Evolutionary conservation across 2,797 vertebrate genomes (phyloP), one percentile per base, ranked within the genome.

Genomic region (Lacerta bilineata): DNA sequence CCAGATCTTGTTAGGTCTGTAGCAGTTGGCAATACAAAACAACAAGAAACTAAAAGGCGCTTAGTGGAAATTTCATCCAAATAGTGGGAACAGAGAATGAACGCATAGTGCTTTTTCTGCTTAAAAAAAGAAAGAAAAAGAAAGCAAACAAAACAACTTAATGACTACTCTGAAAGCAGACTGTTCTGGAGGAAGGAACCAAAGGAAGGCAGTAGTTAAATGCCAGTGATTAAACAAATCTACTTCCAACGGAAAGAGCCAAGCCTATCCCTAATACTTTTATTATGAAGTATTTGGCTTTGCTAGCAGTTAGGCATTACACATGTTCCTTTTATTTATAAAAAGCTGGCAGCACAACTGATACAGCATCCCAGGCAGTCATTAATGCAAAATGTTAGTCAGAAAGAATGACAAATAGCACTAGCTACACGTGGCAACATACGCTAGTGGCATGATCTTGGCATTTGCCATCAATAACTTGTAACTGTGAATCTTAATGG

Each of bases 121-220:
- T 55, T 55, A 55, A 55, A 55, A 55, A 13, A 55, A 33, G 33
- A 55, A 55, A 55, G 50, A 55, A 55, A 55, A 55, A 55, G 50
- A 55, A 55, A 55, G 13, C 3, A 55, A 55, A 15, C 50, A 55
- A 55, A 55, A 15, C 50, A 55, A 55, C 50, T 55, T 81, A 68
- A 77, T 76, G 9, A 36, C 43, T 85, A 81, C 36, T 81, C 29
- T 76, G 33, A 90, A 74, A 79, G 33, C 36, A 79, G 17, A 27
- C 33, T 79, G 36, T 3, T 68, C 9, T 80, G n/a, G 15, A 85
- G 66, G 61, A 68, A 41, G 36, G 15, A 85, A 41, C 17, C 29
- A 46, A 33, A 33, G 39, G 9, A 46, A 23, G 39, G 18, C 9
- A 46, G 41, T 25, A 72, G 29, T 80, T 80, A n/a, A 87, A 80